Conservation (phyloP, 2,888 invertebrate genomes). For the Drosophila flavopinicola region DNA sequence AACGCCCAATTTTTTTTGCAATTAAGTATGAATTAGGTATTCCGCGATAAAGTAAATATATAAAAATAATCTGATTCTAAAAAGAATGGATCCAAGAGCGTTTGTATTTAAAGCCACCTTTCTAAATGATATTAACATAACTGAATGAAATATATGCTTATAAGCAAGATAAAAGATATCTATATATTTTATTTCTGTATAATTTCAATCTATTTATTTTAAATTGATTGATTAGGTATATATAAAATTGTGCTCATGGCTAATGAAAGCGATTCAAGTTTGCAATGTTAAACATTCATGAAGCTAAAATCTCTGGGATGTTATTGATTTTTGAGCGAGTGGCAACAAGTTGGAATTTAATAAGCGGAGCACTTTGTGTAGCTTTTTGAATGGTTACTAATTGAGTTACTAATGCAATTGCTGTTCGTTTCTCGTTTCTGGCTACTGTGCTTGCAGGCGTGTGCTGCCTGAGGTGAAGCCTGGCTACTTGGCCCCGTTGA, state of each 20-base stretch:
- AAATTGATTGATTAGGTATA: too few relatives aligned
- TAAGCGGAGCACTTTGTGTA: slow-evolving; percentile 33
- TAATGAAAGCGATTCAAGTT: neutral
- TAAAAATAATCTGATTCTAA: too few relatives aligned
- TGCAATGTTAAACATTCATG: neutral
- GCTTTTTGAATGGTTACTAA: slow-evolving; percentile 36
- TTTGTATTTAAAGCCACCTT: too few relatives aligned
- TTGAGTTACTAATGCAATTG: slow-evolving; percentile 49
- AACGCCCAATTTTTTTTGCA: neutral
- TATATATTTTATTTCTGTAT: too few relatives aligned
- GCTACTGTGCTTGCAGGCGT: slow-evolving; percentile 85
- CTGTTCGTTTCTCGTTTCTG: neutral
- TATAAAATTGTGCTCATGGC: neutral
- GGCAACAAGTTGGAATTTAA: slow-evolving; percentile 54
- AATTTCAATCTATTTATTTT: too few relatives aligned
- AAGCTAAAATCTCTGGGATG: neutral
- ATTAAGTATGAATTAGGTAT: neutral
- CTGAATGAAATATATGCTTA: too few relatives aligned
- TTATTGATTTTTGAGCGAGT: slow-evolving; percentile 29
- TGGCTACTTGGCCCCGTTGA: slow-evolving; percentile 94
- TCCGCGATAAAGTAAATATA: too few relatives aligned
- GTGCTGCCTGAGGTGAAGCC: slow-evolving; percentile 97
- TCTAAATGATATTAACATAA: too few relatives aligned
- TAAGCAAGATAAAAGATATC: too few relatives aligned
- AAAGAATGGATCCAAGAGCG: too few relatives aligned